Conservation (phyloP, 2,888 invertebrate species). For the Corbicula japonica region DNA sequence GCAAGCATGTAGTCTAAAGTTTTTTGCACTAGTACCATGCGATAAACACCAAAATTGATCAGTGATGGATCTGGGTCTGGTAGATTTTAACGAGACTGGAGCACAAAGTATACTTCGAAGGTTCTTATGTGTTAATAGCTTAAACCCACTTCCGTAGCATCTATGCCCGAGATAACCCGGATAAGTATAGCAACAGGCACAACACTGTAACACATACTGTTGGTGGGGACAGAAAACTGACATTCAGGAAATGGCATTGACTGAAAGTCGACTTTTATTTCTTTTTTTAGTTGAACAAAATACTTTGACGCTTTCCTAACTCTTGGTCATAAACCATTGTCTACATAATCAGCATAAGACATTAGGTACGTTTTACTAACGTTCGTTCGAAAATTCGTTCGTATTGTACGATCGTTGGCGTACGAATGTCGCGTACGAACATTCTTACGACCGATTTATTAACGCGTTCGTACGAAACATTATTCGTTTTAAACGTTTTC, state of each 20-base stretch:
- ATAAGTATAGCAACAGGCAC: background rate
- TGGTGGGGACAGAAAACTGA: background rate
- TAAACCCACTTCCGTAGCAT: background rate
- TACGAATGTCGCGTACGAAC: too few relatives aligned
- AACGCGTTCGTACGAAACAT: too few relatives aligned
- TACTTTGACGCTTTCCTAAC: background rate
- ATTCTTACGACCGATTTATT: too few relatives aligned
- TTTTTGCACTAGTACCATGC: too few relatives aligned
- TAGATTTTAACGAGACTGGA: background rate
- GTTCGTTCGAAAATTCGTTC: too few relatives aligned
- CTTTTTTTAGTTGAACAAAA: conserved; percentile 1
- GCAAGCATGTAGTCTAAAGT: too few relatives aligned
- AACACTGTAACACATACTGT: background rate
- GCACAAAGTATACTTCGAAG: background rate
- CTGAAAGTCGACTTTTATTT: background rate
- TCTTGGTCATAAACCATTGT: background rate
- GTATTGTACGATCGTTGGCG: too few relatives aligned
- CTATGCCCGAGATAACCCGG: background rate
- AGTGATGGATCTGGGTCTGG: conserved; percentile 4
- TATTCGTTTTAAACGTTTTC: too few relatives aligned
- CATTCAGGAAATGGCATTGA: background rate
- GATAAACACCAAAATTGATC: too few relatives aligned
- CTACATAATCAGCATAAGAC: conserved; percentile 1
- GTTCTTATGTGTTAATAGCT: background rate
- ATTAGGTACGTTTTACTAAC: too few relatives aligned